Conservation (phyloP, 2,888 invertebrate genomes). For the Gastracanthus pulcherrimus region DNA sequence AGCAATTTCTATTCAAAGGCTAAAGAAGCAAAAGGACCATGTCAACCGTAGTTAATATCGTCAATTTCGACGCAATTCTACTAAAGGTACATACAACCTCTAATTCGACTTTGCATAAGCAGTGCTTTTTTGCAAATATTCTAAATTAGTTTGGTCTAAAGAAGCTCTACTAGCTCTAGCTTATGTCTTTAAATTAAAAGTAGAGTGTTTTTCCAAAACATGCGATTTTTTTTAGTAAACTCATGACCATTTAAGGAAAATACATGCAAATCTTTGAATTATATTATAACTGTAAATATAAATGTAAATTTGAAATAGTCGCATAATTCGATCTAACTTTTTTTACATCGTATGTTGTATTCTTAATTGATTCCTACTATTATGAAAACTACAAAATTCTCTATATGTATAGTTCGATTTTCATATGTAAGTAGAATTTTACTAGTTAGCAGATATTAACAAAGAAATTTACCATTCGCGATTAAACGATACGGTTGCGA, state of each 20-base stretch:
- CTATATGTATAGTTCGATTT: too few species aligned
- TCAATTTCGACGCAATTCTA: constrained; percentile 37
- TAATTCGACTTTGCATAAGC: constrained; percentile 37
- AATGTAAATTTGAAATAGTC: too few species aligned
- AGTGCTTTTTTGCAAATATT: constrained; percentile 29
- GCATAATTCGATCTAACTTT: not conserved
- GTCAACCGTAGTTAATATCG: constrained; percentile 26
- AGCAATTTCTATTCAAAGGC: constrained; percentile 56
- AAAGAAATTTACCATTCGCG: too few species aligned
- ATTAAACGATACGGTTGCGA: too few species aligned
- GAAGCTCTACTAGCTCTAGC: not conserved
- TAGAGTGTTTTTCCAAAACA: not conserved
- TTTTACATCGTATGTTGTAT: too few species aligned
- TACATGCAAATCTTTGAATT: not conserved
- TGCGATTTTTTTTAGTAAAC: not conserved
- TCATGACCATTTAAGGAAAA: not conserved
- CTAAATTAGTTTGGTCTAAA: constrained; percentile 27
- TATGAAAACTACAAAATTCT: too few species aligned
- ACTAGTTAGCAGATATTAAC: too few species aligned
- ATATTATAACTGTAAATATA: not conserved
- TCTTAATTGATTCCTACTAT: too few species aligned
- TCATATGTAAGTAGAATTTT: too few species aligned
- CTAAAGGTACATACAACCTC: constrained; percentile 25
- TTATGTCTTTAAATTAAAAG: constrained; percentile 18
- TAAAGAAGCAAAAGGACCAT: constrained; percentile 24